These are phyloP conservation scores for Acestrorhynchus altus DNA, from an alignment of 2,797 vertebrate genomes.

Conservation along the genomic window DNA sequence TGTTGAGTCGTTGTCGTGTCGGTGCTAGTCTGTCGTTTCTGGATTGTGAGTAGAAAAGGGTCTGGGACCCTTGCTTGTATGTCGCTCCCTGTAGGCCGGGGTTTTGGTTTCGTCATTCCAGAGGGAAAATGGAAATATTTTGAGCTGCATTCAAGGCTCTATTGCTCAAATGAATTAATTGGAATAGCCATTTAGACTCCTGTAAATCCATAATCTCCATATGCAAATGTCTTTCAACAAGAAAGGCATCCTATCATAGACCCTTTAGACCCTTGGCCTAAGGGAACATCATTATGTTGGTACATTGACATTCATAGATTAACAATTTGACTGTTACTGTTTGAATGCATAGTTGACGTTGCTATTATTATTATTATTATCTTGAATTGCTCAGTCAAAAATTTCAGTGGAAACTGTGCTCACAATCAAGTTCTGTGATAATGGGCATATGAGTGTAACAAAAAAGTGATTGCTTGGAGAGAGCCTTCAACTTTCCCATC, in stretches of 20 bases:
- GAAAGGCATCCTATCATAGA: constrained; percentile 11
- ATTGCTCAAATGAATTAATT: neutral
- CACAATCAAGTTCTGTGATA: constrained; percentile 17
- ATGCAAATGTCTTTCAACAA: neutral
- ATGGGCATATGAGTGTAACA: too few species aligned
- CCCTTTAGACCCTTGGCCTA: constrained; percentile 60
- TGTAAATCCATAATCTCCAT: neutral
- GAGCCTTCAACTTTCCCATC: neutral
- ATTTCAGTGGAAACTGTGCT: constrained; percentile 20
- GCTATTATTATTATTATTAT: constrained; percentile 56
- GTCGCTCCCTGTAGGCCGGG: constrained; percentile 58
- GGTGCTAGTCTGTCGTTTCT: constrained; percentile 55
- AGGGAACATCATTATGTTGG: constrained; percentile 53
- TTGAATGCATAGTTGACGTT: constrained; percentile 41
- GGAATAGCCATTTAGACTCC: neutral
- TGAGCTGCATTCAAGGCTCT: constrained; percentile 19
- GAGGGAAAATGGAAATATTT: constrained; percentile 27
- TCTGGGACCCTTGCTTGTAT: constrained; percentile 51
- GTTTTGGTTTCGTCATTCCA: constrained; percentile 49
- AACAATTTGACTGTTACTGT: constrained; percentile 47
- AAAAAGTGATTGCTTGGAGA: neutral
- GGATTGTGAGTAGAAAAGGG: constrained; percentile 56
- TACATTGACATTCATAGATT: constrained; percentile 44
- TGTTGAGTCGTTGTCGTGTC: constrained; percentile 54
- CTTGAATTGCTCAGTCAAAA: constrained; percentile 32